Conservation (phyloP, 2,797 vertebrate species). For the Urophycis tenuis region DNA sequence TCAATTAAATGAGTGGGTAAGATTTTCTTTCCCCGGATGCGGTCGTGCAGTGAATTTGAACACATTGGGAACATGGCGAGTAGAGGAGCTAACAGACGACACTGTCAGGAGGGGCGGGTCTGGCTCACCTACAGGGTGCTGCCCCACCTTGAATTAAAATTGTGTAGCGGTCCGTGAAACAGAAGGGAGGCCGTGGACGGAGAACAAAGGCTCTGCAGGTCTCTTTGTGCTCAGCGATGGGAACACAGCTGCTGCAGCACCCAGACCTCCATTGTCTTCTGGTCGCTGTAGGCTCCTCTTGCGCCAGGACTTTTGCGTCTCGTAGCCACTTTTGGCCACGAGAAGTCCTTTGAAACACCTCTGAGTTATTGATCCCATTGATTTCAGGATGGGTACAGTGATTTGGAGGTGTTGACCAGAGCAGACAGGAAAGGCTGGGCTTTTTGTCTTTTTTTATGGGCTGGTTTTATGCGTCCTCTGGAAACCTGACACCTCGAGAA, state of each 20-base stretch:
- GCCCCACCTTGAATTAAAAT: background rate
- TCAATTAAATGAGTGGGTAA: no score
- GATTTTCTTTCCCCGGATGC: no score
- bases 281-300: background rate
- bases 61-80: no score
- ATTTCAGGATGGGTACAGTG: constrained; percentile 31
- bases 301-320: background rate
- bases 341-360: constrained; percentile 49
- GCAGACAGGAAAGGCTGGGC: constrained; percentile 28
- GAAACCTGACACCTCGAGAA: constrained; percentile 57
- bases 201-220: background rate
- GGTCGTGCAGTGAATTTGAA: no score
- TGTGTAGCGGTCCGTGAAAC: constrained; percentile 13
- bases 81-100: background rate
- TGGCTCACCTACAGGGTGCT: background rate
- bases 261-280: background rate
- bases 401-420: constrained; percentile 45
- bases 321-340: constrained; percentile 29
- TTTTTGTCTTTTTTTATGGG: constrained; percentile 50
- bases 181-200: constrained; percentile 8
- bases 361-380: constrained; percentile 56
- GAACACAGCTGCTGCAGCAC: background rate
- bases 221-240: constrained; percentile 9
- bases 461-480: constrained; percentile 49
- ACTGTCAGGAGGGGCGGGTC: background rate